Percentiles rank a stretch among this genome's conserved stretches.
Conservation (phyloP, 1,140 invertebrate genomes). For the Acyrthosiphon pisum region DNA sequence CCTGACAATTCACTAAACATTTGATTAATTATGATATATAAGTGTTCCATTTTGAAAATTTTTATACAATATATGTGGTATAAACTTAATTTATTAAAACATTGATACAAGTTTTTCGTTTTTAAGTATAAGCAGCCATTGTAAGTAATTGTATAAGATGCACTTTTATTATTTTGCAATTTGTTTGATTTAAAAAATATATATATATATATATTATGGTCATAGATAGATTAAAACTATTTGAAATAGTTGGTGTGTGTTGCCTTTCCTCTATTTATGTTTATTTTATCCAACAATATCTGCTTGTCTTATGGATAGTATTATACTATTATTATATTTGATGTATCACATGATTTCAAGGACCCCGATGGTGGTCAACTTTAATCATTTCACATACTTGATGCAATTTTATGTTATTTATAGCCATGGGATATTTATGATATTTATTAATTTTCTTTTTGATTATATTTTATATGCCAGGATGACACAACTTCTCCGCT, state of each 20-base stretch:
- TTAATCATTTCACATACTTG: too few species aligned
- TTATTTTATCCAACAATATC: not conserved
- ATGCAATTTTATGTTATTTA: too few species aligned
- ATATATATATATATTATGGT: conserved; percentile 28
- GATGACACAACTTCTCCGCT: too few species aligned
- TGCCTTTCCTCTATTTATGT: not conserved
- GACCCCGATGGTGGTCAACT: too few species aligned
- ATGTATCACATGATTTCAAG: not conserved
- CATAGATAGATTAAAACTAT: conserved; percentile 36
- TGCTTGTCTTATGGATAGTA: not conserved
- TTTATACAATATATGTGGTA: conserved; percentile 51
- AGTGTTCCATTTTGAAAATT: conserved; percentile 49
- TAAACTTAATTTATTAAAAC: conserved; percentile 37
- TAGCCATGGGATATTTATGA: too few species aligned
- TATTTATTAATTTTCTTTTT: too few species aligned
- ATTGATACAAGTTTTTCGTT: conserved; percentile 38
- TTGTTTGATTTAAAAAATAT: conserved; percentile 57
- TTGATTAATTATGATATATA: conserved; percentile 35
- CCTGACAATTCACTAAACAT: conserved; percentile 47
- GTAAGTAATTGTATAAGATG: conserved; percentile 53
- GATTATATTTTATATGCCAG: too few species aligned
- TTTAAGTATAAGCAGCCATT: conserved; percentile 50
- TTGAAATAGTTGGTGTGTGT: not conserved
- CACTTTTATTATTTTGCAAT: conserved; percentile 55
- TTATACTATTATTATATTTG: not conserved